These are phyloP conservation scores for Nipponacmea schrenckii DNA, from an alignment of 2,888 invertebrate species.

Conservation along the genomic window DNA sequence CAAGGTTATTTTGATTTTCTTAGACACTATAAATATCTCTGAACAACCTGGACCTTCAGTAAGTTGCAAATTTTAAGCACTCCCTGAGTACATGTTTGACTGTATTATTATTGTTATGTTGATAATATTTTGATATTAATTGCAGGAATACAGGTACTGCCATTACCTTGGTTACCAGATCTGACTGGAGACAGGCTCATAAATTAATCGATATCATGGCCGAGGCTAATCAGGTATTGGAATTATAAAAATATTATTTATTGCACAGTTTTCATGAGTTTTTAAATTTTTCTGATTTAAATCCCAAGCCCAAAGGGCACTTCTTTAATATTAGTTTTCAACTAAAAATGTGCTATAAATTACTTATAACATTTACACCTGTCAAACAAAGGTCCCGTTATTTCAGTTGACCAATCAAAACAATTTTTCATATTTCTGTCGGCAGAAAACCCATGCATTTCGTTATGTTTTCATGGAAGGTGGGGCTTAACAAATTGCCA, in stretches of 20 bases:
- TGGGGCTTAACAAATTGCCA: too few species aligned
- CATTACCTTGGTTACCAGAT: conserved; percentile 80
- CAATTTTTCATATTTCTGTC: too few species aligned
- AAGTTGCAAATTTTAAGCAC: too few species aligned
- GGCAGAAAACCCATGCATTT: too few species aligned
- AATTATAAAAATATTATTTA: too few species aligned
- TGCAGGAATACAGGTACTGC: conserved; percentile 78
- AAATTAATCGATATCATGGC: conserved; percentile 86
- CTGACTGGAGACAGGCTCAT: conserved; percentile 84
- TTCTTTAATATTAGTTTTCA: not conserved
- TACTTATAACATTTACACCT: not conserved
- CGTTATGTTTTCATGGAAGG: too few species aligned
- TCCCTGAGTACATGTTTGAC: too few species aligned
- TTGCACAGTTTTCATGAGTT: too few species aligned
- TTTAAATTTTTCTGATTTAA: too few species aligned
- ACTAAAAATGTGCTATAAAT: not conserved
- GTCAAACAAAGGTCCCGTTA: too few species aligned
- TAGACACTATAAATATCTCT: not conserved
- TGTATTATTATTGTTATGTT: not conserved
- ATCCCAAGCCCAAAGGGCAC: not conserved
- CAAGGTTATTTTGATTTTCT: not conserved
- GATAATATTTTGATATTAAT: too few species aligned
- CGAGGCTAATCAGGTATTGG: conserved; percentile 78
- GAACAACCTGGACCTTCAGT: not conserved
- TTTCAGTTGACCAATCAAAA: too few species aligned